A percentile compares a stretch with the other conserved stretches of the same genome.
These are phyloP conservation scores for Homalodisca vitripennis DNA, from an alignment of 1,140 invertebrate genomes.

Conservation along the genomic window DNA sequence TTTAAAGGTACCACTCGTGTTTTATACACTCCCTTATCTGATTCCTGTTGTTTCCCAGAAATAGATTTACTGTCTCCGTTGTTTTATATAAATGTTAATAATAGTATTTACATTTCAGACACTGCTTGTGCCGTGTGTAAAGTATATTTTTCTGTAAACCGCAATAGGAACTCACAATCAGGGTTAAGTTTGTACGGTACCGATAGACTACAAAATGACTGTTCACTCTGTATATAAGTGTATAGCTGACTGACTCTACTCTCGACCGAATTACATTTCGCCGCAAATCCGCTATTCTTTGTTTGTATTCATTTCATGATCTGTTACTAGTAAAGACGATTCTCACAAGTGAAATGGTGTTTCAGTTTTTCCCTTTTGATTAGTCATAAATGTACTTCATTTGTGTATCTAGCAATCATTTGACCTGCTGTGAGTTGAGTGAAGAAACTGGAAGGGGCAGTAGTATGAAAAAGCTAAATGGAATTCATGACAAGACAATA, in stretches of 20 bases:
- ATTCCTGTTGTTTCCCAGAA: not conserved
- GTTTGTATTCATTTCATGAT: slow-evolving; percentile 9
- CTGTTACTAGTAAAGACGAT: slow-evolving; percentile 24
- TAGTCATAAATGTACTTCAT: no score
- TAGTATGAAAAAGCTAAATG: no score
- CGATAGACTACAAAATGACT: no score
- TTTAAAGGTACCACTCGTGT: not conserved
- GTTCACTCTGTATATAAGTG: slow-evolving; percentile 2
- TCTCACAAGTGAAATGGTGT: no score
- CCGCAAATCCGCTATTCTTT: not conserved
- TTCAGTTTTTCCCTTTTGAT: no score
- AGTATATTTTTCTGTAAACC: slow-evolving; percentile 18
- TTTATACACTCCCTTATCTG: not conserved
- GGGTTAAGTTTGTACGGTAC: slow-evolving; percentile 10
- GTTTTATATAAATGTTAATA: not conserved
- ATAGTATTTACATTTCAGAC: not conserved
- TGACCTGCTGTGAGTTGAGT: no score
- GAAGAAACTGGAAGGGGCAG: no score
- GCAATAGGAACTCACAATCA: slow-evolving; percentile 2
- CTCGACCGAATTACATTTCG: slow-evolving; percentile 5
- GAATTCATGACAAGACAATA: no score
- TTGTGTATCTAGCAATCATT: no score
- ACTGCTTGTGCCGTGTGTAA: slow-evolving; percentile 3
- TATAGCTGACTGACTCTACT: slow-evolving; percentile 9
- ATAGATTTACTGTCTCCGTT: not conserved